phyloP scores from a whole-genome alignment of 23 tunicate species.

The Ascidia mentula region DNA sequence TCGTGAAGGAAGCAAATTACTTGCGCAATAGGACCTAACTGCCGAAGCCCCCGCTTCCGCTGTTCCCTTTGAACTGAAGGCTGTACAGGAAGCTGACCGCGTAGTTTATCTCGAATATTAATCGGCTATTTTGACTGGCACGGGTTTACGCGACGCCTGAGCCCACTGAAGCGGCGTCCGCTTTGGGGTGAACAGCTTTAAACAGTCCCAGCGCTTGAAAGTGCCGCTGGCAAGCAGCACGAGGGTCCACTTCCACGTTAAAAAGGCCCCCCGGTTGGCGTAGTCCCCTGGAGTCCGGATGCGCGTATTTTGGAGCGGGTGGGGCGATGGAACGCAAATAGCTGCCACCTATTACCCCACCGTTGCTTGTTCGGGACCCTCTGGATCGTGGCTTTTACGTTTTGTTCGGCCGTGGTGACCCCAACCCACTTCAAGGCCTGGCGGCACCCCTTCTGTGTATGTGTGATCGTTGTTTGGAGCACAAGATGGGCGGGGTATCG shows the following conservation, averaged over 20 bases:
- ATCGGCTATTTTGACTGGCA: slow-evolving; percentile 11
- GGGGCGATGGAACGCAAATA: not conserved
- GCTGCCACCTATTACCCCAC: not conserved
- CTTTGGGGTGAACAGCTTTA: not conserved
- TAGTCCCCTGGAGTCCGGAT: not conserved
- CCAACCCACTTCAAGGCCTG: slow-evolving; percentile 6
- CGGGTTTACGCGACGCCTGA: not conserved
- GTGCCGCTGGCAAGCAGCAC: not conserved
- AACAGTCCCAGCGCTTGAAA: not conserved
- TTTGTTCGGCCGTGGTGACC: not conserved
- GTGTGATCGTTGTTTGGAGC: not conserved
- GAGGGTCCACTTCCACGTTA: not conserved
- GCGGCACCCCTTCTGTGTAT: not conserved
- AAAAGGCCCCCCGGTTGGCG: not conserved
- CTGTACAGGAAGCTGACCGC: not conserved
- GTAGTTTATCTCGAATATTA: not conserved
- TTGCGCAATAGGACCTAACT: no score
- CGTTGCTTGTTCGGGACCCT: not conserved
- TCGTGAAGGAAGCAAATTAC: no score
- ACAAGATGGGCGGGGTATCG: no score
- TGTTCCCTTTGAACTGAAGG: not conserved
- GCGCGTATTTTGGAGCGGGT: not conserved
- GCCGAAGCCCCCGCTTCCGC: no score
- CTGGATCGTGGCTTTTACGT: not conserved
- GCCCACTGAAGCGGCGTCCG: not conserved